Percentiles rank a stretch among this genome's conserved stretches.
Evolutionary conservation across 2,888 invertebrate genomes (phyloP).

Genomic region (Chironomus tentans): DNA sequence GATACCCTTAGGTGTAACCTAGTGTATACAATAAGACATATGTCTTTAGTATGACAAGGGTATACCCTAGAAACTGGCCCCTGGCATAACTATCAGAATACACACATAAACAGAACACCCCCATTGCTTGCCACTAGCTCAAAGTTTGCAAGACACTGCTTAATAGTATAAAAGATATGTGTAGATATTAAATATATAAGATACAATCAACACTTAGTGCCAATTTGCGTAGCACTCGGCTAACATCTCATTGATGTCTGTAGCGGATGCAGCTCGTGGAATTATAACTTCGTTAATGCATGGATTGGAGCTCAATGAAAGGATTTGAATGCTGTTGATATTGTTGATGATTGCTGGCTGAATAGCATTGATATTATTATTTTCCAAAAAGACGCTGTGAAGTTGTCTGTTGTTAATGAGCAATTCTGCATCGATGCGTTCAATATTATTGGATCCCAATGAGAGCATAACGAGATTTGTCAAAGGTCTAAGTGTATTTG

Average conservation of each 20-base stretch:
- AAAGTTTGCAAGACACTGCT: no score
- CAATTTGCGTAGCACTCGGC: neutral
- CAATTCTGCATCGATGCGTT: neutral
- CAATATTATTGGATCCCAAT: neutral
- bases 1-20: no score
- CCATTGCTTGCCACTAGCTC: no score
- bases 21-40: no score
- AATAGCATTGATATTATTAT: neutral
- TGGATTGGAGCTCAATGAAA: neutral
- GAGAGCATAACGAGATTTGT: neutral
- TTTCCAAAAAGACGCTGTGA: neutral
- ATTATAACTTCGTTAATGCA: neutral
- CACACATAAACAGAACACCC: no score
- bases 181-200: neutral
- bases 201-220: neutral
- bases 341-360: neutral
- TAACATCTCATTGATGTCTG: neutral
- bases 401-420: neutral
- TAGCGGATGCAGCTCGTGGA: neutral
- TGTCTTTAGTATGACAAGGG: no score
- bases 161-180: neutral
- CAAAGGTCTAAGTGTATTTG: neutral
- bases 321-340: neutral
- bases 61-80: no score
- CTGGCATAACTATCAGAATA: no score